Base-by-base conservation (phyloP, 2,888 invertebrate genomes). In the Drosophila phalerata region DNA sequence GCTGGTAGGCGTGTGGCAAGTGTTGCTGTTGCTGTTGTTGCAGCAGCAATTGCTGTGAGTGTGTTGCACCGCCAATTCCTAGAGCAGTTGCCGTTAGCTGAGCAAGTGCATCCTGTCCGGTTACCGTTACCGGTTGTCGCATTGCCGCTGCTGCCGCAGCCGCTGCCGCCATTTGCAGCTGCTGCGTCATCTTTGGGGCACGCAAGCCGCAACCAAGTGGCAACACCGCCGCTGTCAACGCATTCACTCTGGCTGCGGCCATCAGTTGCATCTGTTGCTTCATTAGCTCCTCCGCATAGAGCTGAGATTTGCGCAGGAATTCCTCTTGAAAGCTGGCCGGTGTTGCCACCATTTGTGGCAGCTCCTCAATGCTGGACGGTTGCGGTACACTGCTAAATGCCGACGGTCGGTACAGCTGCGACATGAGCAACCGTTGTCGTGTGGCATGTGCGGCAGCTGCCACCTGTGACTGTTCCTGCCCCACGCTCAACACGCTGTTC, bases 401-500 rank as follows among this genome's bases (percentile, higher is more conserved):
- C 78, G 89, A 83, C 72, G 85, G 79, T 0, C 77, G 66, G 61
- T 81, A 84, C 0, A 89, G 67, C 1, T 82, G 81, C 28, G 75
- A 88, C 76, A 90, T 89, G 0, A 89, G 70, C 32, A 90, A 65
- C 2, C 89, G 69, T 19, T 90, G 90, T 0, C 81, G 6, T 2
- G 37, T 52, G 11, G 80, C 85, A 25, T 88, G 88, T 13, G 77
- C 86, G 5, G 88, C 88, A 0, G 82, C 86, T 0, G 88, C 82
- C 8, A 67, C 85, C 15, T 83, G 85, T 0, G 88, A 86, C 5
- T 91, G 89, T 69, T 97, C 97, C 89, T 96, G 96, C 6, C 97
- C 96, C 74, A 97, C 97, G 79, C 96, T 97, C 34, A 97, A 90
- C 4, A 96, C 97, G 45, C 97, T 97, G 87, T 96, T 96, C 84